Conservation (phyloP, 1,140 invertebrate species). For the Eubasilissa regina region DNA sequence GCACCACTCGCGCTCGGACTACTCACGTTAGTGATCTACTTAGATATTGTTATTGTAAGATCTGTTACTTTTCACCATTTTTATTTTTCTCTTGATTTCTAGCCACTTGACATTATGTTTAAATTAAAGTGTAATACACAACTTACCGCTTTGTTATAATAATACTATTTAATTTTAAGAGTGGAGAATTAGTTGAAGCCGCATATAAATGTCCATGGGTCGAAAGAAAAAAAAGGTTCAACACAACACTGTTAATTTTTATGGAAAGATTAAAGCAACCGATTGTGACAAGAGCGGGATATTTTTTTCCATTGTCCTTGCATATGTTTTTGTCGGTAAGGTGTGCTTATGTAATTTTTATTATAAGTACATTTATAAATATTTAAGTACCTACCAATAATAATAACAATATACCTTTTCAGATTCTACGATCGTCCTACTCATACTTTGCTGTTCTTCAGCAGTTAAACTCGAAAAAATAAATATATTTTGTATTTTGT, state of each 20-base stretch:
- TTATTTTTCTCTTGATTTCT: not conserved
- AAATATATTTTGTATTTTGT: too few relatives aligned
- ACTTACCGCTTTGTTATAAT: too few relatives aligned
- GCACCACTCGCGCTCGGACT: too few relatives aligned
- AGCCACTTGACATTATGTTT: too few relatives aligned
- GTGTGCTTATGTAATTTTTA: too few relatives aligned
- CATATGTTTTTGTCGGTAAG: constrained; percentile 62
- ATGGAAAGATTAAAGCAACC: constrained; percentile 61
- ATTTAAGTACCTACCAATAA: constrained; percentile 4
- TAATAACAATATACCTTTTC: constrained; percentile 30
- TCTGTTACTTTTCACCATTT: not conserved
- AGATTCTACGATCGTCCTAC: constrained; percentile 62
- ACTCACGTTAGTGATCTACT: too few relatives aligned
- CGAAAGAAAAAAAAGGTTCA: constrained; percentile 46
- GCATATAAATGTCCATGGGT: constrained; percentile 60
- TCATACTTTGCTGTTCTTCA: constrained; percentile 62
- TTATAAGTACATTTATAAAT: too few relatives aligned
- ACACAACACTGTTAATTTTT: constrained; percentile 59
- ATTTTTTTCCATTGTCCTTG: constrained; percentile 59
- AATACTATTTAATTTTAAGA: constrained; percentile 43
- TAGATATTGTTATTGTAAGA: too few relatives aligned
- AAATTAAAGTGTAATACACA: not conserved
- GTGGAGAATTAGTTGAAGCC: constrained; percentile 56
- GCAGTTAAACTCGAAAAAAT: constrained; percentile 43
- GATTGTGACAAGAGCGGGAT: constrained; percentile 60